Evolutionary conservation across 2,888 invertebrate genomes (phyloP), one percentile per base, ranked within the genome.

Genomic region (Pachliopta kotzebuea): DNA sequence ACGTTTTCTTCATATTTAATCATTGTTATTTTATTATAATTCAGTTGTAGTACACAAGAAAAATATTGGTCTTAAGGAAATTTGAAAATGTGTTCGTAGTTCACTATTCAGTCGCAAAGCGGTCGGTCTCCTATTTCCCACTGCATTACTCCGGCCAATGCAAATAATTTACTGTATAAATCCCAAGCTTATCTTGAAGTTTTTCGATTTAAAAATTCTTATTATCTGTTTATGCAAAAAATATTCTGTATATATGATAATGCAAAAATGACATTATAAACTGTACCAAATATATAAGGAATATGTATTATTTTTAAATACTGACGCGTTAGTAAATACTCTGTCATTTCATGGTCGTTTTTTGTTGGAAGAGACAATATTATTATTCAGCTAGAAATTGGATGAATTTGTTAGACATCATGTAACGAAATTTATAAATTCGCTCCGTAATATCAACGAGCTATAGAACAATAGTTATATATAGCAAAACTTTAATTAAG

Each of bases 131-230:
- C 37, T 56, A 50, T 55, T 50, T 56, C 57, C 26, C 49, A 56
- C 53, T 37, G 55, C 55, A 59, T 60, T 49, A 56, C 59, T 55
- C 55, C 50, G 26, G 56, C 64, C 60, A 60, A 56, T 60, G 49
- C 54, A 60, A 64, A 64, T 59, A 59, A 54, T 54, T 45, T 54
- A 29, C 63, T 45, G 45, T 21, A 54, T 58, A 54, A 58, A 58
- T 54, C 53, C n/a, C 45, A 31, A 54, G 58, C 14, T 63, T 62
- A 62, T 62, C 56, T 62, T 56, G 50, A 62, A 56, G 62, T 62
- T 55, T 26, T 61, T 61, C 55, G 61, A 61, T 61, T 61, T 61
- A 61, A 61, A 61, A 61, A 61, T 55, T 55, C 55, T 55, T 61
- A 54, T 60, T 60, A 60, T 54, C 54, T 60, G 60, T 61, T 61